Base-by-base conservation (phyloP, 2,113 vertebrate species). In the Galbula dea region DNA sequence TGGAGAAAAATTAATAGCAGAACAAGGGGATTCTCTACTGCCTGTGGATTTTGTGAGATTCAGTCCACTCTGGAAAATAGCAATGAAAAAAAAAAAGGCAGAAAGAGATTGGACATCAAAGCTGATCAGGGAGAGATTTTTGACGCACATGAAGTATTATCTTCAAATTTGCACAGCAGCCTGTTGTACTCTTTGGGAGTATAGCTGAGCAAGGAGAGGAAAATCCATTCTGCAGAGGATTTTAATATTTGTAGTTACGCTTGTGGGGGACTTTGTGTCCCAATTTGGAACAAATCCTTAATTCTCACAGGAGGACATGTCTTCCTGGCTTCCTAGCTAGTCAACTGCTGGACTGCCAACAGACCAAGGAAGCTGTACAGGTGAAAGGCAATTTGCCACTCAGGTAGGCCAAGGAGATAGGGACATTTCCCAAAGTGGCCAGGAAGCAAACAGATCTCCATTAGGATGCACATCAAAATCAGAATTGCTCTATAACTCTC, bases 181-280 rank as follows among this genome's bases (percentile, higher is more conserved):
- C 34, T 76, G 32, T 68, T 91, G 32, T 6, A 24, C 6, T 80
- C 15, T 69, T 80, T 86, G 43, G 30, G 17, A 77, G 4, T 59
- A 59, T 22, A 58, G 24, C 41, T 77, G 26, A 12, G 9, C 58
- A 92, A 68, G 45, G 24, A 52, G 10, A 75, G 15, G 52, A 86
- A 84, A 59, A 15, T 67, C 20, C 52, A 3, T 71, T 73, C 18
- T 43, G 36, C 13, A 54, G 12, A 55, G 7, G 4, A 93, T 86
- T 88, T 83, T 24, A 69, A 41, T 58, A 65, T 26, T 61, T 86
- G 27, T 18, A 61, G 30, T 65, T 83, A 55, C 39, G 1, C 30
- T 71, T 11, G 15, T 29, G 16, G 32, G 0, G 5, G 0, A 5
- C n/a, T n/a, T n/a, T 9, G 23, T 24, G 7, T 18, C 57, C 10